phyloP scores from a whole-genome alignment of 2,797 vertebrate genomes.

The Danio aesculapii region DNA sequence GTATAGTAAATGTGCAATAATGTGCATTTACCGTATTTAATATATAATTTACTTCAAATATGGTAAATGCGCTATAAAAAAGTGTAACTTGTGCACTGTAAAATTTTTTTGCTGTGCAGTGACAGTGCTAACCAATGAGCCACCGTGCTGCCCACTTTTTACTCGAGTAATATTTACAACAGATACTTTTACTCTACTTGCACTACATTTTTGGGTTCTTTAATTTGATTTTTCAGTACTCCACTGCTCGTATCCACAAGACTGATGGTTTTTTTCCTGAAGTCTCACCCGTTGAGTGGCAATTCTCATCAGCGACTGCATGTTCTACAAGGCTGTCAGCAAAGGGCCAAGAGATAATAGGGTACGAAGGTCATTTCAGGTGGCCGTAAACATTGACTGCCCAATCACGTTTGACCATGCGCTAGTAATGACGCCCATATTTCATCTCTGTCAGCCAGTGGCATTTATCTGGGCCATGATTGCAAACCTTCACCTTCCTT shows the following conservation, averaged over 20 bases:
- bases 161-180: no score
- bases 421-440: constrained; percentile 43
- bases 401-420: constrained; percentile 45
- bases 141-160: no score
- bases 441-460: constrained; percentile 48
- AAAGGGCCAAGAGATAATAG: constrained; percentile 36
- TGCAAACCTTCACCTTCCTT: constrained; percentile 25
- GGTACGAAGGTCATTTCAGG: constrained; percentile 30
- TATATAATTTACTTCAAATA: no score
- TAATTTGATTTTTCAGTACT: no score
- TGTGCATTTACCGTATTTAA: no score
- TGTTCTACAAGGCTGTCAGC: constrained; percentile 38
- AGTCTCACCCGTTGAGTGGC: constrained; percentile 34
- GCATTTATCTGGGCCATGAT: constrained; percentile 52
- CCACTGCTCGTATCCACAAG: constrained; percentile 7
- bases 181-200: no score
- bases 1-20: no score
- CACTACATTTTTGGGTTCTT: no score
- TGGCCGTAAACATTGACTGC: constrained; percentile 36
- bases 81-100: no score
- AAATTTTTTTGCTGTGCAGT: no score
- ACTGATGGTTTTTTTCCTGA: constrained; percentile 36
- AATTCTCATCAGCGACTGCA: constrained; percentile 28
- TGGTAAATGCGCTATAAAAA: no score
- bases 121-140: no score